These are phyloP conservation scores for Eriocheir sinensis DNA, from an alignment of 1,140 invertebrate genomes.

Conservation along the genomic window DNA sequence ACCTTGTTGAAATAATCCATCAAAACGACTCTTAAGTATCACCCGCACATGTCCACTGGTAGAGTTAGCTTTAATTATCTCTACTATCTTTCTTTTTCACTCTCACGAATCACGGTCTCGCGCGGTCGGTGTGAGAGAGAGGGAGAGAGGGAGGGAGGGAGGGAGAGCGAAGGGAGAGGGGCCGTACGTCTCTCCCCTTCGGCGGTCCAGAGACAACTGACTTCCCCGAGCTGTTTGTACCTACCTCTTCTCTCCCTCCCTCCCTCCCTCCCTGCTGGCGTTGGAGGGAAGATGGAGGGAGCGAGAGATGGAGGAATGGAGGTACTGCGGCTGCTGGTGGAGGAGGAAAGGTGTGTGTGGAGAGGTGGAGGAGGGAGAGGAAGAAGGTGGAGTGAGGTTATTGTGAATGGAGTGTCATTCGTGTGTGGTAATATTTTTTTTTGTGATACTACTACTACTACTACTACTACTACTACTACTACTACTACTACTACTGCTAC, in stretches of 20 bases:
- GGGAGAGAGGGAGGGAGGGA: neutral
- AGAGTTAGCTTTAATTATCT: neutral
- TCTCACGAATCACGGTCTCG: neutral
- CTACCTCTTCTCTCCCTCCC: neutral
- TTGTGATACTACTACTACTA: too few species aligned
- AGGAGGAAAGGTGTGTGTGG: neutral
- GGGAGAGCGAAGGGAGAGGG: neutral
- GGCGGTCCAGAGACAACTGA: neutral
- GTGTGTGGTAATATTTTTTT: too few species aligned
- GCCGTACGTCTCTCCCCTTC: neutral
- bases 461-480: too few species aligned
- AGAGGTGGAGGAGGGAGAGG: too few species aligned
- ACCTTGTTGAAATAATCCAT: conserved; percentile 25
- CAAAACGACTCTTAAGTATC: neutral
- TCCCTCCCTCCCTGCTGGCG: neutral
- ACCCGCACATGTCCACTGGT: neutral
- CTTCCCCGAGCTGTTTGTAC: neutral
- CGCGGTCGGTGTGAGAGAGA: neutral
- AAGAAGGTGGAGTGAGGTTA: too few species aligned
- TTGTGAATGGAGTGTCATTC: too few species aligned
- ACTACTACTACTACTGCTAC: too few species aligned
- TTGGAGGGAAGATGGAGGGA: neutral
- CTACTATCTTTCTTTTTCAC: neutral
- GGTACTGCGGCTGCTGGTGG: neutral
- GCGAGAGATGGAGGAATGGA: conserved; percentile 7